A percentile compares a stretch with the other conserved stretches of the same genome.
phyloP scores from a whole-genome alignment of 2,797 vertebrate genomes.

The Threskiornis aethiopicus region DNA sequence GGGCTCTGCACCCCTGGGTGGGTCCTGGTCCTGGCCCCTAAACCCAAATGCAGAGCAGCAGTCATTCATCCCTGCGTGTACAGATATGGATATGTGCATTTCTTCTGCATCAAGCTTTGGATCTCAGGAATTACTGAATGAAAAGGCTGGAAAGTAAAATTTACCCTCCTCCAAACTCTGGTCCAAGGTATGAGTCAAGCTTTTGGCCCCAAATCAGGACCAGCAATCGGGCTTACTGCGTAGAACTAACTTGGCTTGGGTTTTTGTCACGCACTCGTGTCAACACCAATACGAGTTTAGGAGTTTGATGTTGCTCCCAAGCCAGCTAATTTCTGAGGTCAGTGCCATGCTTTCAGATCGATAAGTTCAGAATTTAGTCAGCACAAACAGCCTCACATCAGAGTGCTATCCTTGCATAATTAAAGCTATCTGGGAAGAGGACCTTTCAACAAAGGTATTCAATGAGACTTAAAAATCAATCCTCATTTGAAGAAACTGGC shows the following conservation, averaged over 20 bases:
- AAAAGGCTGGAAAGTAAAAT: neutral
- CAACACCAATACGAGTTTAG: neutral
- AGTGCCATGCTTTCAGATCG: neutral
- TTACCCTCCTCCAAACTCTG: neutral
- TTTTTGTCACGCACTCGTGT: neutral
- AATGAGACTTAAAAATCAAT: constrained; percentile 53
- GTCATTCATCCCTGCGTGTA: neutral
- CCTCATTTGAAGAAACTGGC: neutral
- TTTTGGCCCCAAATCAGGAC: constrained; percentile 2
- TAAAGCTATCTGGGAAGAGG: constrained; percentile 36
- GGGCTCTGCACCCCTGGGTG: neutral
- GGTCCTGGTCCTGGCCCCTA: neutral
- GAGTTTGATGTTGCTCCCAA: neutral
- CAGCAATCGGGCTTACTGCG: neutral
- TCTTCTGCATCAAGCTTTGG: neutral
- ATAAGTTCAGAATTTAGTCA: constrained; percentile 38
- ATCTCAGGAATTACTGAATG: constrained; percentile 20
- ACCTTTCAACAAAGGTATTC: constrained; percentile 34
- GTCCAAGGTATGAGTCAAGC: constrained; percentile 2
- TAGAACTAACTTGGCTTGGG: neutral
- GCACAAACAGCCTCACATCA: neutral
- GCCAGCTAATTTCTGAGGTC: constrained; percentile 27
- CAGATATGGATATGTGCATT: accelerated
- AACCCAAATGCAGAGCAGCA: neutral
- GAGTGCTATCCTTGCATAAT: constrained; percentile 32